These are phyloP conservation scores for Apodemus sylvaticus DNA, from an alignment of 2,113 vertebrate species.

Conservation along the genomic window DNA sequence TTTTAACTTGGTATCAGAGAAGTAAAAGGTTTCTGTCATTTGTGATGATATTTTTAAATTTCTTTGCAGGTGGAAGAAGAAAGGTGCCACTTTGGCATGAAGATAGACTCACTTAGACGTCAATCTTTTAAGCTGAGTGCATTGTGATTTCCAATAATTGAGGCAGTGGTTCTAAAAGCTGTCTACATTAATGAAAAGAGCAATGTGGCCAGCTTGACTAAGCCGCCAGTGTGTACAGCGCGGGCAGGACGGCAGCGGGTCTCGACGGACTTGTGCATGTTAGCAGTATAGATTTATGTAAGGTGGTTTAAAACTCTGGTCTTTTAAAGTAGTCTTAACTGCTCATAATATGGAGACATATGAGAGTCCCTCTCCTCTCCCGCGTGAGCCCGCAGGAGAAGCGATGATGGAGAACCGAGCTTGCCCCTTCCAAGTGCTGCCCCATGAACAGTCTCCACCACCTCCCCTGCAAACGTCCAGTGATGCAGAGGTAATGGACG, in stretches of 20 bases:
- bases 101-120: conserved; percentile 90
- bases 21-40: conserved; percentile 51
- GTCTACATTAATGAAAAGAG: conserved; percentile 99
- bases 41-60: conserved; percentile 76
- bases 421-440: conserved; percentile 89
- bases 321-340: conserved; percentile 81
- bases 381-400: conserved; percentile 93
- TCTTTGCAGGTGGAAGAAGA: conserved; percentile 89
- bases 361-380: conserved; percentile 94
- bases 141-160: conserved; percentile 99
- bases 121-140: conserved; percentile 99
- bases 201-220: conserved; percentile 99
- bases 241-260: conserved; percentile 76
- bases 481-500: conserved; percentile 99
- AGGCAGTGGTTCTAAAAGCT: conserved; percentile 99
- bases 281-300: conserved; percentile 85
- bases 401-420: conserved; percentile 88
- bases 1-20: conserved; percentile 40
- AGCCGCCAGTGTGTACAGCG: conserved; percentile 92
- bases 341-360: conserved; percentile 92
- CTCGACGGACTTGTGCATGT: conserved; percentile 90
- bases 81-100: conserved; percentile 85
- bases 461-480: conserved; percentile 99
- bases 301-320: conserved; percentile 84
- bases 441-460: conserved; percentile 97